A percentile compares a stretch with the other conserved stretches of the same genome.
Conservation (phyloP, 1,140 invertebrate species). For the Metaphire vulgaris region DNA sequence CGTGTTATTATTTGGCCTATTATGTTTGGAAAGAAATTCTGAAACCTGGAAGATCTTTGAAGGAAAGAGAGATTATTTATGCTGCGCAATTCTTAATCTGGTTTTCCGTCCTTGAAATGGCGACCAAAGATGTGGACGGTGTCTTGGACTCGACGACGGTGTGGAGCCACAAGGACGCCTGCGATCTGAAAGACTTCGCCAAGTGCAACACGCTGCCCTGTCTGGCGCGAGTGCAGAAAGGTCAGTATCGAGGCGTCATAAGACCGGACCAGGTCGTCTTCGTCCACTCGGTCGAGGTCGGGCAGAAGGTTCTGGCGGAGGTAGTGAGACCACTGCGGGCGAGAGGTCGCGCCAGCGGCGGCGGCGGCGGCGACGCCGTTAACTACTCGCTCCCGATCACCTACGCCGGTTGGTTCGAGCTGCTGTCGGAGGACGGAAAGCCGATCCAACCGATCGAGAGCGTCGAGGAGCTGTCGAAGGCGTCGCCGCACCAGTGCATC, state of each 20-base stretch:
- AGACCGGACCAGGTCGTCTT: constrained; percentile 75
- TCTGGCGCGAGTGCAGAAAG: constrained; percentile 82
- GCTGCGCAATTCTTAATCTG: too few relatives aligned
- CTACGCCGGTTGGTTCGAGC: constrained; percentile 85
- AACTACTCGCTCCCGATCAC: constrained; percentile 70
- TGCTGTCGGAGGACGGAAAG: constrained; percentile 83
- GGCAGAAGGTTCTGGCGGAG: constrained; percentile 75
- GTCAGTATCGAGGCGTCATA: constrained; percentile 79
- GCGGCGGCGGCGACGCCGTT: constrained; percentile 65
- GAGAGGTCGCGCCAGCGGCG: constrained; percentile 67
- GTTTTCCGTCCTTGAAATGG: not conserved
- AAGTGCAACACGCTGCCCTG: constrained; percentile 70
- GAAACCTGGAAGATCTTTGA: too few relatives aligned
- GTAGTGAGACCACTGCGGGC: constrained; percentile 84
- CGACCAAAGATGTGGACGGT: not conserved
- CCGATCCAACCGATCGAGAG: constrained; percentile 81
- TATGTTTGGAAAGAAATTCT: too few relatives aligned
- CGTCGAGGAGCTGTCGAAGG: constrained; percentile 70
- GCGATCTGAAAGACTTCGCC: constrained; percentile 71
- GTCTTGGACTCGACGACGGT: constrained; percentile 47
- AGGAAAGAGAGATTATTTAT: too few relatives aligned
- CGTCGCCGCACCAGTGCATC: constrained; percentile 69
- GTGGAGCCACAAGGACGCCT: constrained; percentile 74
- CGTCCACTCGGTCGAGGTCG: constrained; percentile 71
- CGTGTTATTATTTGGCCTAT: too few relatives aligned